Conservation (phyloP, 2,113 vertebrate species). For the Oncorhynchus keta region DNA sequence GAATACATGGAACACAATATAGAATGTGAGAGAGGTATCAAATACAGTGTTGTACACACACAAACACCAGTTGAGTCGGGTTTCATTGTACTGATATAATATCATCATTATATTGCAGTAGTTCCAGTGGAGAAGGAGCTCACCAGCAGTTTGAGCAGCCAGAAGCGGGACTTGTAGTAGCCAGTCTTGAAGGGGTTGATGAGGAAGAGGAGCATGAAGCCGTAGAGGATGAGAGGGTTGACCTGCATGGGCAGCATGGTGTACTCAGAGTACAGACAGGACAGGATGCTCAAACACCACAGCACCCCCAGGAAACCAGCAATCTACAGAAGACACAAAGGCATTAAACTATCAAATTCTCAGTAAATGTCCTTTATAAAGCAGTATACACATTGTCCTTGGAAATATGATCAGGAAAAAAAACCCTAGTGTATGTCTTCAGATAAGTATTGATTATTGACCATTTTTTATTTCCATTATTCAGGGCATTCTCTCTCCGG, state of each 20-base stretch:
- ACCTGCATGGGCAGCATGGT: constrained; percentile 86
- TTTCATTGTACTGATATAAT: no score
- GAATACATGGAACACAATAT: neutral
- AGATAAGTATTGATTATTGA: no score
- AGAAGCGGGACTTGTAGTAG: constrained; percentile 98
- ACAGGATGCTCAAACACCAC: constrained; percentile 96
- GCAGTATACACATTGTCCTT: no score
- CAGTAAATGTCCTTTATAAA: no score
- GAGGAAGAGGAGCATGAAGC: constrained; percentile 95
- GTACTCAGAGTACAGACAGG: constrained; percentile 85
- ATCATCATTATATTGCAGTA: no score
- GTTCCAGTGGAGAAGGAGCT: constrained; percentile 11
- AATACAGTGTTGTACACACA: neutral
- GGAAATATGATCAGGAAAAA: no score
- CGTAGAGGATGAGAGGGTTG: constrained; percentile 94
- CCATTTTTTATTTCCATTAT: no score
- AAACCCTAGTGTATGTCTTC: no score
- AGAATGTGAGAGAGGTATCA: neutral
- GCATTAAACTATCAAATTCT: no score
- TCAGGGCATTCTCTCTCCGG: no score
- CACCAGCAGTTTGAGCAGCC: constrained; percentile 98
- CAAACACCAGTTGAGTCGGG: neutral
- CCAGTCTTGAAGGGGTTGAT: constrained; percentile 98
- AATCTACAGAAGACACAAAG: constrained; percentile 42
- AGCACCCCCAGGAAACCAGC: constrained; percentile 76